These are phyloP conservation scores for Macrotrachela quadricornifera DNA, from an alignment of 1,140 invertebrate species.

Conservation along the genomic window DNA sequence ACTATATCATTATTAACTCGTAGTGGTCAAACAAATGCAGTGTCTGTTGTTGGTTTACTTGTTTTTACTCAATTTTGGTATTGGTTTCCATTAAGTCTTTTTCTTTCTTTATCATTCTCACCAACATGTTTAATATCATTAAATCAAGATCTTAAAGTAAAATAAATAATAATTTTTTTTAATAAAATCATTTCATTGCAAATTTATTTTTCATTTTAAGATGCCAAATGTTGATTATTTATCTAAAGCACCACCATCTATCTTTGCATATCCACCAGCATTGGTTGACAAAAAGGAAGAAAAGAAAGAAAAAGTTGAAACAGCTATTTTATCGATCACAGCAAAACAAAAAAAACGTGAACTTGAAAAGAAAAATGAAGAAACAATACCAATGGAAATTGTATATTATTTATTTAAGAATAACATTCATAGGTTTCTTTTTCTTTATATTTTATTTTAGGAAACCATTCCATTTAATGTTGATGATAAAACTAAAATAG, in stretches of 20 bases:
- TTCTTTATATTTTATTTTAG: too few species aligned
- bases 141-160: conserved; percentile 75
- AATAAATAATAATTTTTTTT: too few species aligned
- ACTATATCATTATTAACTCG: conserved; percentile 81
- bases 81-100: conserved; percentile 94
- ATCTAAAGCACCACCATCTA: conserved; percentile 75
- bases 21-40: conserved; percentile 88
- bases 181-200: too few species aligned
- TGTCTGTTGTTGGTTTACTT: conserved; percentile 85
- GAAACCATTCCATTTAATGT: too few species aligned
- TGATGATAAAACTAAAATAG: conserved; percentile 22
- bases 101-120: conserved; percentile 77
- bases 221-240: conserved; percentile 85
- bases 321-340: conserved; percentile 86
- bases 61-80: conserved; percentile 99
- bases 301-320: conserved; percentile 67
- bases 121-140: conserved; percentile 84
- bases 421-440: too few species aligned
- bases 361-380: conserved; percentile 17
- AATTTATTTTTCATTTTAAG: too few species aligned
- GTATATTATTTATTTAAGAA: conserved; percentile 19
- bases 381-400: too few species aligned
- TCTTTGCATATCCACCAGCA: conserved; percentile 83
- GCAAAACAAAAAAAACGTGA: conserved; percentile 40
- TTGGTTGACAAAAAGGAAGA: conserved; percentile 80